A percentile compares a stretch with the other conserved stretches of the same genome.
Evolutionary conservation across 2,113 vertebrate genomes (phyloP).

Genomic region (Nesogale talazaci): DNA sequence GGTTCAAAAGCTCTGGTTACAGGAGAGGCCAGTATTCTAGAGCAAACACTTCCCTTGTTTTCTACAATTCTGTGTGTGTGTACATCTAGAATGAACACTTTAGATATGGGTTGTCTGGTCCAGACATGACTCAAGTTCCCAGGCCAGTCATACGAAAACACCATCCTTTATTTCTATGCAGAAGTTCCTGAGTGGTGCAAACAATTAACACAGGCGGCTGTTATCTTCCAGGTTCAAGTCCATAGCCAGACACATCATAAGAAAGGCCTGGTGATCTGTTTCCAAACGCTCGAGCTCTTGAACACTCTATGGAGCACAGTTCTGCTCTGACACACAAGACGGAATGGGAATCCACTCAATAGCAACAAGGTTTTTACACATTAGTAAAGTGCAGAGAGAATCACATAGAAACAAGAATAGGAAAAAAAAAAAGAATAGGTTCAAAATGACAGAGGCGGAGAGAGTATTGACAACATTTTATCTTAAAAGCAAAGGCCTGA

Average conservation of each 20-base stretch:
- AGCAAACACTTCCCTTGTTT: slow-evolving; percentile 38
- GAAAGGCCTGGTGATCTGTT: neutral
- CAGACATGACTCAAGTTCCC: neutral
- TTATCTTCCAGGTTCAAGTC: neutral
- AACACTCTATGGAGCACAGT: neutral
- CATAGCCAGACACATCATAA: neutral
- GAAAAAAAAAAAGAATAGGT: neutral
- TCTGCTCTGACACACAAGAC: neutral
- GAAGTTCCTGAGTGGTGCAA: neutral
- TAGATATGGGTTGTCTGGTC: neutral
- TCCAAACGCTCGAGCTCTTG: neutral
- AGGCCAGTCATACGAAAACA: neutral
- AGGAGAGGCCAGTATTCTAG: neutral
- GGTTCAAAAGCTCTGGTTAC: neutral
- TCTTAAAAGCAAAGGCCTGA: neutral
- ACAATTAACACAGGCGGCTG: neutral
- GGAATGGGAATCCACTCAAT: neutral
- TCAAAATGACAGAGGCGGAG: neutral
- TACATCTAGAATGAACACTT: neutral
- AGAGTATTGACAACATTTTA: neutral
- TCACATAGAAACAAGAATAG: too few species aligned
- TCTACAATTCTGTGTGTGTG: neutral
- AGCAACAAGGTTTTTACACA: neutral
- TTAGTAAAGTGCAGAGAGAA: neutral
- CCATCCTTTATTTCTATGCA: neutral